phyloP scores from a whole-genome alignment of 2,888 invertebrate species.

The Tiphia femorata region DNA sequence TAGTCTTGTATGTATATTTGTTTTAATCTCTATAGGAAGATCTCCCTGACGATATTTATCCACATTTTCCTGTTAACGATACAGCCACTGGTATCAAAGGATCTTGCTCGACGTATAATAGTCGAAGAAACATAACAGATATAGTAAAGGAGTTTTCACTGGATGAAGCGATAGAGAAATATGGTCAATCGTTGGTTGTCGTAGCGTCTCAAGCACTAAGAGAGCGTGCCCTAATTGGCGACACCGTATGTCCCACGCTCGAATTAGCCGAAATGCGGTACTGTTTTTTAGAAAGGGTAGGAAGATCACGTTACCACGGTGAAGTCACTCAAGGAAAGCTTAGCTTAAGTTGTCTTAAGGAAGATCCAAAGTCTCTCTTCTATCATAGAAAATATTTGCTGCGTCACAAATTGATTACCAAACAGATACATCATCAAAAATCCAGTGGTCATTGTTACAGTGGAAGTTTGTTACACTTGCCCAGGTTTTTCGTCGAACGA shows the following conservation, averaged over 20 bases:
- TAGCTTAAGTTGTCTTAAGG: conserved; percentile 71
- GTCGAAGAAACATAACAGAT: conserved; percentile 71
- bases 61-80: conserved; percentile 72
- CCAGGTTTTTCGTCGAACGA: conserved; percentile 74
- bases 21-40: conserved; percentile 63
- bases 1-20: conserved; percentile 1
- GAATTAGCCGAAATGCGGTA: conserved; percentile 74
- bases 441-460: conserved; percentile 65
- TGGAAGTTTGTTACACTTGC: conserved; percentile 73
- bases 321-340: conserved; percentile 77
- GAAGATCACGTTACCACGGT: conserved; percentile 78
- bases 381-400: conserved; percentile 76
- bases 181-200: conserved; percentile 75
- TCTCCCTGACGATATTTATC: conserved; percentile 74
- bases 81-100: conserved; percentile 71
- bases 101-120: conserved; percentile 77
- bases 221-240: conserved; percentile 72
- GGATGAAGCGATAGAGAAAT: conserved; percentile 70
- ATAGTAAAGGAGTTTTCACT: conserved; percentile 67
- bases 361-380: conserved; percentile 76
- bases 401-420: conserved; percentile 73
- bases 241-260: conserved; percentile 68
- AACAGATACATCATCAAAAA: conserved; percentile 74
- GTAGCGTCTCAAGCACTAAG: conserved; percentile 78
- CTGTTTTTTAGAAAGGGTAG: conserved; percentile 81